Conservation (phyloP, 2,797 vertebrate species). For the Sebastes melanostomus region DNA sequence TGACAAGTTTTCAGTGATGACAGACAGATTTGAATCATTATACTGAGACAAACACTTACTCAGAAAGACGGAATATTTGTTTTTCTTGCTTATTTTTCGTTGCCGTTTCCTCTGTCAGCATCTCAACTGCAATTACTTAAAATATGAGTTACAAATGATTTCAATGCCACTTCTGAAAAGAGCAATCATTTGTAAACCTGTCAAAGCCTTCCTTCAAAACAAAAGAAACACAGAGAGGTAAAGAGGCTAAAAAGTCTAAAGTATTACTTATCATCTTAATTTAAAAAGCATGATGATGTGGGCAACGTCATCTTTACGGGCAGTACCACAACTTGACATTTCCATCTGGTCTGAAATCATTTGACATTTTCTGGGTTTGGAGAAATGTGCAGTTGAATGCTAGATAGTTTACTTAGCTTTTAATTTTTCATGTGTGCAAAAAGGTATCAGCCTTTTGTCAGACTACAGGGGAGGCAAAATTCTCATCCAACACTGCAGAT, state of each 20-base stretch:
- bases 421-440: background rate
- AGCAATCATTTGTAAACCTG: background rate
- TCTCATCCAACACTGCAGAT: background rate
- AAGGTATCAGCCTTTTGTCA: background rate
- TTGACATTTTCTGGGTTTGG: constrained; percentile 47
- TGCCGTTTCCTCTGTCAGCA: background rate
- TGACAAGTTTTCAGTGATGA: background rate
- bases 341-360: constrained; percentile 37
- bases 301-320: constrained; percentile 3
- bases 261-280: background rate
- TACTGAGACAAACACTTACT: background rate
- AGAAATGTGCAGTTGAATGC: constrained; percentile 8
- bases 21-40: background rate
- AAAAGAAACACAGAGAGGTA: background rate
- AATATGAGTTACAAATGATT: background rate
- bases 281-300: background rate
- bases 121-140: background rate
- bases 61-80: background rate
- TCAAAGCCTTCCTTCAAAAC: background rate
- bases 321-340: constrained; percentile 43
- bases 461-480: background rate
- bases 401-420: constrained; percentile 14
- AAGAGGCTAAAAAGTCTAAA: background rate
- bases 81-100: background rate
- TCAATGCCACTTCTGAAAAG: background rate